Evolutionary conservation across 1,140 invertebrate species (phyloP), one percentile per base, ranked within the genome.

Genomic region (Ceratina japonica): DNA sequence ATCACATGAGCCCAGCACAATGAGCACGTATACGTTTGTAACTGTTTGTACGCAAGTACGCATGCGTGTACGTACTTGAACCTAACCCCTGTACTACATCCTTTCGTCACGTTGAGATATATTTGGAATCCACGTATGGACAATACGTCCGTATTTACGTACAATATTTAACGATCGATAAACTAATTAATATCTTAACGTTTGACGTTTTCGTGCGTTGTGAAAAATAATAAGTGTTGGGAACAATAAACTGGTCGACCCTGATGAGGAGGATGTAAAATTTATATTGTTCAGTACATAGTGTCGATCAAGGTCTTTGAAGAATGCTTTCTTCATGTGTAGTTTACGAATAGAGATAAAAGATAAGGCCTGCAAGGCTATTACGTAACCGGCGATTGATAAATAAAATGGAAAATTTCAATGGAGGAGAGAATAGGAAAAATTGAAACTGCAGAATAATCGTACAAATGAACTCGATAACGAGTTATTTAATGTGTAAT

Each of bases 81-180:
- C 49, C 75, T 77, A 77, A 77, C 75, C 75, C 75, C 75, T 77
- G 7, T 20, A 68, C 18, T 24, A 77, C 4, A n/a, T n/a, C 16
- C 70, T 44, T 58, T 65, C 15, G 20, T n/a, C n/a, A n/a, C n/a
- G n/a, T 51, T 15, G 27, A 62, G 65, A 54, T 77, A 70, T 63
- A 77, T 77, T 77, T 72, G 51, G 58, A 54, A 51, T 52, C 15
- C 24, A n/a, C 16, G 22, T 31, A 31, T 31, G 27, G n/a, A 58
- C 18, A 12, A 62, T 62, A 63, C 51, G 58, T 13, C 12, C 20
- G 20, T 31, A 18, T 18, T 44, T 44, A 44, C 37, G 37, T 44
- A 44, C 37, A 44, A 16, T 18, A 49, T 51, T 51, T 77, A 52
- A 72, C 58, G 44, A 54, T 72, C 59, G 27, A 77, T 77, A 54